Evolutionary conservation across 2,888 invertebrate species (phyloP), one percentile per base, ranked within the genome.

Genomic region (Cryptops parisi): DNA sequence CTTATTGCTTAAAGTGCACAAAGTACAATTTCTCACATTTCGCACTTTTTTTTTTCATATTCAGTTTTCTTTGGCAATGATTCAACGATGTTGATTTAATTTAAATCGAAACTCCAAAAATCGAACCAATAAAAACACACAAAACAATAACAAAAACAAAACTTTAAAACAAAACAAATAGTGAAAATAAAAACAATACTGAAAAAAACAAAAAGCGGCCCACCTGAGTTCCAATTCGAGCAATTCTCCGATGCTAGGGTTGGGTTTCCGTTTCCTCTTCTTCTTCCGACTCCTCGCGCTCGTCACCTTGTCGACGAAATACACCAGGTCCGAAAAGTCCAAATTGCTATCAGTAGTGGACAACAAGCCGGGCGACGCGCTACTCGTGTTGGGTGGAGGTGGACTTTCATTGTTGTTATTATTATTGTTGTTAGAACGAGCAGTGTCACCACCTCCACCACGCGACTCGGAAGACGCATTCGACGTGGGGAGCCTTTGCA

Each of bases 221-320:
- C 61, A 79, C 79, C 75, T 74, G 12, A 74, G 70, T 60, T 74
- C 74, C 55, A 77, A 63, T 44, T 76, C 78, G 63, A 80, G 78
- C 68, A 84, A 69, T 61, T 82, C 79, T 0, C 76, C 81, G 55
- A 87, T 73, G 2, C 79, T 79, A 0, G 84, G 84, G 67, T 83
- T 83, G 17, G 44, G 52, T 33, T 52, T 52, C 27, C 52, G 21
- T 45, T 45, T 52, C 33, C 52, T 24, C 24, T 51, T 51, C 25
- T 45, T 52, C 44, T 45, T 43, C 33, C 46, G 21, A 24, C 22
- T 23, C 9, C 21, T 21, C 6, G 26, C 27, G 6, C 15, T 21
- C 15, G 44, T 52, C 15, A 27, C 45, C 24, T 52, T 52, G n/a
- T 19, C 21, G 6, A 52, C 38, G n/a, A 26, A 43, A 12, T 26